Base-by-base conservation (phyloP, 2,113 vertebrate species). In the Osmerus eperlanus region DNA sequence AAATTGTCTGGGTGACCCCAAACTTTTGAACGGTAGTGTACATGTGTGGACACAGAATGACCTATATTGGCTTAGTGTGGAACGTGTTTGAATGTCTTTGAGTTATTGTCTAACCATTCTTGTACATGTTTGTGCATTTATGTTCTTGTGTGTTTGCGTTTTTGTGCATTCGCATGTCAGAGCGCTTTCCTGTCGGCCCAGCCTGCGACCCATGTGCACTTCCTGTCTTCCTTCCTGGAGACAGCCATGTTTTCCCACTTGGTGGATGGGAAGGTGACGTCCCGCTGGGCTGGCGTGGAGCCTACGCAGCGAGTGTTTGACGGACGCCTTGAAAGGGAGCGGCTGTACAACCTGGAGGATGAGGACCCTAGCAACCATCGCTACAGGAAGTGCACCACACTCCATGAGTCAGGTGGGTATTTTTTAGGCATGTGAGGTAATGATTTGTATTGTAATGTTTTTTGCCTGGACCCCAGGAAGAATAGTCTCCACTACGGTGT, bases 211-310 rank as follows among this genome's bases (percentile, higher is more conserved):
- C 95, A 95, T 82, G 90, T 97, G 82, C 94, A 93, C 63, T 99
- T 98, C 86, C 92, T 99, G 75, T 99, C 97, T 6, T 95, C 93
- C 81, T 98, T 99, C 90, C 94, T 99, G 62, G 97, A 98, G 90
- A 99, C 97, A 1, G 94, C 97, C 91, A 98, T 98, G 95, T 98
- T 99, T 89, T 96, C 96, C 71, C 95, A 94, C n/a, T 98, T 99
- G 80, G 94, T 98, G 74, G 97, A 99, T 80, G 95, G 95, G 84
- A 99, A 99, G 86, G 96, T 97, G 79, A 95, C 97, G 84, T 96
- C 97, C 47, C 95, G 95, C 62, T 98, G 97, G 96, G 96, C 96
- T 29, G 96, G 97, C 65, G 95, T 95, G 78, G 97, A 99, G 23
- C 93, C 95, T 12, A 83, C 96, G 56, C 94, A 98, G 68, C 91